Evolutionary conservation across 2,113 vertebrate genomes (phyloP), one percentile per base, ranked within the genome.

Genomic region (Mus spicilegus): DNA sequence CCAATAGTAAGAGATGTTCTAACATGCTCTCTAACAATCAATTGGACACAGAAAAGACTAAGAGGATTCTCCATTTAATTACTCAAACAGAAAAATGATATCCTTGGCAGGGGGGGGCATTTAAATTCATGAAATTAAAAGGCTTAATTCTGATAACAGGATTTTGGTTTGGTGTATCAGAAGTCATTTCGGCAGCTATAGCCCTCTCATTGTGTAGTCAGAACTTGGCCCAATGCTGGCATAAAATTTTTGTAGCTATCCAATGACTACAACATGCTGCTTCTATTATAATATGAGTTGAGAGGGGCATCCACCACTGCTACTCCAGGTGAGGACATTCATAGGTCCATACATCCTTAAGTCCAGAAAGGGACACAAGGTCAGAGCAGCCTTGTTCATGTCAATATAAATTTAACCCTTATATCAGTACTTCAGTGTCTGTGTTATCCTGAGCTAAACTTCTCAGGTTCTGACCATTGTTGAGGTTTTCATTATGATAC

Each of bases 51-150:
- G 39, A 46, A 65, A 16, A 16, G 39, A 9, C 39, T 46, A 19
- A 42, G 4, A 46, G 39, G 39, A 33, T 28, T 13, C 13, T 36
- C 7, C 13, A 5, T 70, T 58, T 16, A 39, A 70, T 61, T 24
- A 84, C 42, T 67, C 5, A 54, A 72, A 85, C 77, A 77, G 39
- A 87, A 95, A 91, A 95, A 87, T 2, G 4, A 63, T 22, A 24
- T 17, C 5, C 61, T 94, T 51, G 22, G 93, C 3, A 3, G 42
- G 42, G 42, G 42, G 42, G 42, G 56, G 63, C 6, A 73, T 28
- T n/a, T n/a, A 49, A 93, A 89, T 36, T 49, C 39, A 84, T 3
- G 3, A 49, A 36, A 17, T 36, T 73, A 39, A 82, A 72, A 20
- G 5, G 73, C 6, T 85, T 91, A 86, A 85, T 67, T 63, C 16